Evolutionary conservation across 2,797 vertebrate genomes (phyloP).

Genomic region (Acrossocheilus fasciatus): DNA sequence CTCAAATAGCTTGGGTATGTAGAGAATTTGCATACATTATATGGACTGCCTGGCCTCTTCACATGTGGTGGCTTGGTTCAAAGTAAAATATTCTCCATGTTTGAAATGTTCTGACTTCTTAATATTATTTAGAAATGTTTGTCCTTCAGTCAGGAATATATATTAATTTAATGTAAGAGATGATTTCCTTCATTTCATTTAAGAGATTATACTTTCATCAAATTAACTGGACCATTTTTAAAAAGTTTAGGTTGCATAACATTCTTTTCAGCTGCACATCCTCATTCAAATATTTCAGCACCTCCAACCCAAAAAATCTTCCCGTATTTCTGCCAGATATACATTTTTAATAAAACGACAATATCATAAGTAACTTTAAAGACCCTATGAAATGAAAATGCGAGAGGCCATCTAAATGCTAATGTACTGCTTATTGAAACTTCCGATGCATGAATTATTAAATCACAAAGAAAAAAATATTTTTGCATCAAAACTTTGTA

Average conservation of each 20-base stretch:
- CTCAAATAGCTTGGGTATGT: too few relatives aligned
- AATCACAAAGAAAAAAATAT: too few relatives aligned
- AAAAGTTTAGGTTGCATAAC: not conserved
- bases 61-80: not conserved
- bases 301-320: not conserved
- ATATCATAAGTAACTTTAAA: conserved; percentile 17
- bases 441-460: not conserved
- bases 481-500: too few relatives aligned
- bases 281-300: not conserved
- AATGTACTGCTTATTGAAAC: conserved; percentile 17
- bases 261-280: conserved; percentile 9
- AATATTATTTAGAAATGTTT: not conserved
- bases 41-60: too few relatives aligned
- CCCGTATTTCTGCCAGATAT: not conserved
- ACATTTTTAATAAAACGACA: not conserved
- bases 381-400: not conserved
- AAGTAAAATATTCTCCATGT: not conserved
- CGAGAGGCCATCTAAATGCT: conserved; percentile 32
- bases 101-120: not conserved
- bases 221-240: not conserved
- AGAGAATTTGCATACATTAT: too few relatives aligned
- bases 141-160: conserved; percentile 4
- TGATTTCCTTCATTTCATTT: not conserved
- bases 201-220: not conserved
- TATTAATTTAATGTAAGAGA: not conserved